Conservation (phyloP, 2,797 vertebrate genomes). For the Oryzias dopingdopingensis region DNA sequence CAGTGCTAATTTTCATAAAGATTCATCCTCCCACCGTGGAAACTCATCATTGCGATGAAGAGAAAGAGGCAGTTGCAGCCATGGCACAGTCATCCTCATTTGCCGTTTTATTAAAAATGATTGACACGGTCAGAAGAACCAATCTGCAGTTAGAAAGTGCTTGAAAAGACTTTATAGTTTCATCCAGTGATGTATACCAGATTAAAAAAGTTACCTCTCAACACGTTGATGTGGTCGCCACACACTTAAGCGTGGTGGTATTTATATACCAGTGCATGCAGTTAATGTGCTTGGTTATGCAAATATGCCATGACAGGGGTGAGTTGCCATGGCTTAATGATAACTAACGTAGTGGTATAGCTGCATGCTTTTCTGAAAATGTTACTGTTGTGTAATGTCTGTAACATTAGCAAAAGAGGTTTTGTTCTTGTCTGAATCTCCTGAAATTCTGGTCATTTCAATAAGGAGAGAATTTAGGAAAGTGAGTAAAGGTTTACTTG, state of each 20-base stretch:
- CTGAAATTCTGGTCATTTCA: too few species aligned
- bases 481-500: too few species aligned
- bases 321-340: not conserved
- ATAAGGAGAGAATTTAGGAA: too few species aligned
- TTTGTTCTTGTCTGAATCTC: too few species aligned
- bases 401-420: too few species aligned
- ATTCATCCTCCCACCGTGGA: conserved; percentile 41
- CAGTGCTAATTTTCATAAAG: conserved; percentile 46
- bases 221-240: not conserved
- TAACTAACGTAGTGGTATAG: too few species aligned
- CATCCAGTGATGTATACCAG: conserved; percentile 4
- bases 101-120: conserved; percentile 37
- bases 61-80: conserved; percentile 24
- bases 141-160: conserved; percentile 48
- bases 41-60: conserved; percentile 44
- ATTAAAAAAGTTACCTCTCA: not conserved
- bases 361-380: too few species aligned
- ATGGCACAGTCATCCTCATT: conserved; percentile 10
- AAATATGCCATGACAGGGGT: conserved; percentile 23
- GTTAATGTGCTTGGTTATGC: conserved; percentile 36
- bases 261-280: conserved; percentile 19
- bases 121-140: conserved; percentile 24
- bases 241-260: conserved; percentile 13
- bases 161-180: conserved; percentile 13
- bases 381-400: too few species aligned